Evolutionary conservation across 2,113 vertebrate species (phyloP), one percentile per base, ranked within the genome.

Genomic region (Canis aureus): DNA sequence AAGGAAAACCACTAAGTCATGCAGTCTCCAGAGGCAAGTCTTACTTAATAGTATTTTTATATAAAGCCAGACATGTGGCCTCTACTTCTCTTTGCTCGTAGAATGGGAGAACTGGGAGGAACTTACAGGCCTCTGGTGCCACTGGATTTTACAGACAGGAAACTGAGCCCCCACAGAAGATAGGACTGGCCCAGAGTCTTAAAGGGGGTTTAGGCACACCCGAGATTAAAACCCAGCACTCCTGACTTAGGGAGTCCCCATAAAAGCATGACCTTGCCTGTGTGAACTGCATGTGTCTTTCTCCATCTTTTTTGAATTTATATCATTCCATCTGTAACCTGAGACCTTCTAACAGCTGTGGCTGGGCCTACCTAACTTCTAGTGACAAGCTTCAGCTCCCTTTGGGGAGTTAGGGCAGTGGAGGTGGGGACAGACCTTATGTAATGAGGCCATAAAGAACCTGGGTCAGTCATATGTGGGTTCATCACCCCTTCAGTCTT

Each of bases 11-110:
- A 22, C 64, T 12, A 20, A 2, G 43, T 59, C 66, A 43, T 11
- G 15, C 12, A 6, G 62, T 59, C 84, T 88, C 88, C 38, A 55
- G 94, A 79, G 79, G 25, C 51, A 73, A 60, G 49, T 66, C 79
- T 92, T 66, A 73, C 95, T 85, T 89, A 80, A 80, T 55, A 53
- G 49, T 19, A 32, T 73, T 84, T 90, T 66, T 43, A 38, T 74
- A 25, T 57, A 60, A 66, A 79, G 49, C 51, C 79, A 27, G 55
- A 53, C 49, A 49, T 35, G 23, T 84, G 90, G 32, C 74, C 64
- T 93, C 53, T 43, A 57, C 91, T 95, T 80, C 64, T 20, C 32
- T 32, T 57, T 11, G 71, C 51, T 89, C 22, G 2, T 22, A 25
- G 95, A 25, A 43, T 19, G 11, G 66, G 69, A 91, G 78, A 51